A percentile compares a stretch with the other conserved stretches of the same genome.
These are phyloP conservation scores for Beris morrisii DNA, from an alignment of 2,888 invertebrate species.

Conservation along the genomic window DNA sequence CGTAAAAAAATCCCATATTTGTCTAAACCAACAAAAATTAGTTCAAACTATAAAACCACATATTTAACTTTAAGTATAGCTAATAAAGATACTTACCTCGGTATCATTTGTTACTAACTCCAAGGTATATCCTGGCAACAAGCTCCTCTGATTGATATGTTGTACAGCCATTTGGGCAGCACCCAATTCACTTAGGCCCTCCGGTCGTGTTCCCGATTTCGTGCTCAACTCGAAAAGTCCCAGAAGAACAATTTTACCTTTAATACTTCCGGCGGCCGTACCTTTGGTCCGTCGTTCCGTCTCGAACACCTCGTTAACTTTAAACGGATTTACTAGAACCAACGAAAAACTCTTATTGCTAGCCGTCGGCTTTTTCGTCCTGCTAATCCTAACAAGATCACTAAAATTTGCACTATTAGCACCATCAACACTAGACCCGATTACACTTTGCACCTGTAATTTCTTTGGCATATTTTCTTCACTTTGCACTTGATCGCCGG, in stretches of 20 bases:
- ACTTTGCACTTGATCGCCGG: too few relatives aligned
- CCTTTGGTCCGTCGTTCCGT: conserved; percentile 47
- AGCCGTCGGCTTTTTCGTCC: conserved; percentile 30
- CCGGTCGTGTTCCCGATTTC: conserved; percentile 63
- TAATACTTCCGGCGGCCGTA: conserved; percentile 36
- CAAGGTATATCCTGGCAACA: conserved; percentile 72
- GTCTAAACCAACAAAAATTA: too few relatives aligned
- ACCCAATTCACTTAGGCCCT: conserved; percentile 73
- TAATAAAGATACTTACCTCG: conserved; percentile 63
- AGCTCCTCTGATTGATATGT: conserved; percentile 71
- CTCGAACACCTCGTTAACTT: conserved; percentile 56
- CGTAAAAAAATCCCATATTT: too few relatives aligned
- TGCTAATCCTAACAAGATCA: conserved; percentile 24
- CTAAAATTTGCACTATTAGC: conserved; percentile 33
- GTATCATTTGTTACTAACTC: conserved; percentile 82
- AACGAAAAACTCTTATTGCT: conserved; percentile 36
- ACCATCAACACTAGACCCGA: conserved; percentile 21
- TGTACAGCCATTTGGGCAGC: conserved; percentile 79
- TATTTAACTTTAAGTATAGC: too few relatives aligned
- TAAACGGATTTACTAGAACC: conserved; percentile 45
- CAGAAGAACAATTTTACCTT: conserved; percentile 66
- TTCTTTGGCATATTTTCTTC: too few relatives aligned
- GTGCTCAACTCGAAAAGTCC: conserved; percentile 80
- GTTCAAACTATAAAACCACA: too few relatives aligned
- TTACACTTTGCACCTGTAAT: neutral